These are phyloP conservation scores for Neuroterus valhalla DNA, from an alignment of 1,140 invertebrate species.

Conservation along the genomic window DNA sequence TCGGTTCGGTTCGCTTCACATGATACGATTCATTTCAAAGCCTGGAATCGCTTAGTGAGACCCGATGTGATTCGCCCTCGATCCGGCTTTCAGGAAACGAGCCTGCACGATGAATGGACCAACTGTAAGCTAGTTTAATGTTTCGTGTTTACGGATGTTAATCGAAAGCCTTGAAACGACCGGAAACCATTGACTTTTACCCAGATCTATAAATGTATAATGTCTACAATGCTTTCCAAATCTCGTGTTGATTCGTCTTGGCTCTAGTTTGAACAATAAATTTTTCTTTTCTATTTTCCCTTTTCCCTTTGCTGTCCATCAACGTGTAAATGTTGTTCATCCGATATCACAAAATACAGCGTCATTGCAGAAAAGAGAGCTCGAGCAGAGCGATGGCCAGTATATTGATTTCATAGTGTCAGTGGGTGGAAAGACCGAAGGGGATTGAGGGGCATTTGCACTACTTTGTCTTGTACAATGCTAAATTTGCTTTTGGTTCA, in stretches of 20 bases:
- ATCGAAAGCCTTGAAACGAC: background rate
- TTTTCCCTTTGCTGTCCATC: background rate
- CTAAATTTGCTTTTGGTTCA: constrained; percentile 21
- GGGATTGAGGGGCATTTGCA: constrained; percentile 20
- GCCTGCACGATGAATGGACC: constrained; percentile 5
- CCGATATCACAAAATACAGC: background rate
- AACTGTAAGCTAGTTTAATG: constrained; percentile 25
- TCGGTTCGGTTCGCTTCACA: constrained; percentile 6
- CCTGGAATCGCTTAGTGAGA: constrained; percentile 22
- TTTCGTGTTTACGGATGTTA: constrained; percentile 12
- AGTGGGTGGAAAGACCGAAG: background rate
- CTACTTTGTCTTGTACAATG: constrained; percentile 33
- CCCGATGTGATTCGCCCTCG: constrained; percentile 18
- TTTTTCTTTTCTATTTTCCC: background rate
- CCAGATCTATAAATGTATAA: background rate
- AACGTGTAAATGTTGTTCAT: background rate
- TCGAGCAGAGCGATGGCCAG: constrained; percentile 8
- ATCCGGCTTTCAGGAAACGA: constrained; percentile 28
- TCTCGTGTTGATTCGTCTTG: background rate
- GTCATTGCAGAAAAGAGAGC: constrained; percentile 19
- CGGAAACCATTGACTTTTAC: background rate
- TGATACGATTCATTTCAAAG: constrained; percentile 37
- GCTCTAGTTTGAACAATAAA: background rate
- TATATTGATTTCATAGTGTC: constrained; percentile 36
- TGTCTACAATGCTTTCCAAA: background rate